Conservation (phyloP, 2,888 invertebrate species). For the Lepidocyrtoides sp. region DNA sequence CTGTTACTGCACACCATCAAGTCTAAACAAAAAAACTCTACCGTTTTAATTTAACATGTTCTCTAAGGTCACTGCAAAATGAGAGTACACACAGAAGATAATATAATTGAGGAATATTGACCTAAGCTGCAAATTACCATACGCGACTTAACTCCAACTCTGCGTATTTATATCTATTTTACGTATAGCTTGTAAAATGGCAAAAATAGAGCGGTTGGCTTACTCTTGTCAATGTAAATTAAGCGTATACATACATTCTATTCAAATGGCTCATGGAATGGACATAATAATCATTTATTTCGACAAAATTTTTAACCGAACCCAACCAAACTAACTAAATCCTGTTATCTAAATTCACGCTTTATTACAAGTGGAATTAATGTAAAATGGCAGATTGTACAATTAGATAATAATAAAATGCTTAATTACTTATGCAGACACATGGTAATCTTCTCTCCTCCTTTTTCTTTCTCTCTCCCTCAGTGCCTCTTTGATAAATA, state of each 20-base stretch:
- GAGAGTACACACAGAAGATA: not conserved
- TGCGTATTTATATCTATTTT: no score
- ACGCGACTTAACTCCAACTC: not conserved
- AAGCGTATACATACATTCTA: not conserved
- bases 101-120: not conserved
- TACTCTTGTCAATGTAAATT: conserved; percentile 46
- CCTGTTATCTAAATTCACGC: conserved; percentile 42
- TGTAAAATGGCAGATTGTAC: conserved; percentile 51
- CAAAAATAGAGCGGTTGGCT: not conserved
- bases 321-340: conserved; percentile 23
- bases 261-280: not conserved
- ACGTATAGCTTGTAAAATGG: not conserved
- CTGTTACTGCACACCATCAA: not conserved
- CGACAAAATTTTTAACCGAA: conserved; percentile 4
- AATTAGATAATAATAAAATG: conserved; percentile 61
- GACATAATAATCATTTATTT: conserved; percentile 3
- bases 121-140: conserved; percentile 6
- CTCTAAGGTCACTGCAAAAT: not conserved
- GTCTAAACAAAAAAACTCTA: not conserved
- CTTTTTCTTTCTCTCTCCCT: not conserved
- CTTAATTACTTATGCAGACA: conserved; percentile 55
- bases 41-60: no score
- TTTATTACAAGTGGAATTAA: conserved; percentile 65
- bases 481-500: not conserved
- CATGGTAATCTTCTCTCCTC: conserved; percentile 13